Base-by-base conservation (phyloP, 2,113 vertebrate species). In the Phoxinus phoxinus region DNA sequence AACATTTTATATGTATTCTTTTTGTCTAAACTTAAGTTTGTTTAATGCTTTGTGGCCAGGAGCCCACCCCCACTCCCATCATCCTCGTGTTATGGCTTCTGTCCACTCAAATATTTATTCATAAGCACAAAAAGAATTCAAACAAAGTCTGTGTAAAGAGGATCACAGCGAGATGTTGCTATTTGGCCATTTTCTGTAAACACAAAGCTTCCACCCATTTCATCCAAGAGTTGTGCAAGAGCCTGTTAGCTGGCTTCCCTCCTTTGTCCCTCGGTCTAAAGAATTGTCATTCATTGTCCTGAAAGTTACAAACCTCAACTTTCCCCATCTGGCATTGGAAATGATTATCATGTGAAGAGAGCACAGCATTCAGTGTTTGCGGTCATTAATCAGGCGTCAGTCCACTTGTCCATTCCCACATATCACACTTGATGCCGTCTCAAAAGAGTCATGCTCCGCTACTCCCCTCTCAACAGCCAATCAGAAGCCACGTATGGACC, bases 351-450 rank as follows among this genome's bases (percentile, higher is more conserved):
- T 92, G 61, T 88, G 76, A 89, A 90, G 85, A 90, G 91, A 90
- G 88, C 74, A 30, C 84, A 53, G 87, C 88, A 88, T 91, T 91
- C 85, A 91, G 85, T 23, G 86, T 63, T 89, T 83, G 86, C 27
- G 77, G 87, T 89, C 90, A 92, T 92, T 92, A 92, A 91, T 92
- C 91, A 92, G 87, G 58, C 84, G 82, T 91, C 91, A 89, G 85
- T 88, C 87, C 81, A 32, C 84, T 82, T 75, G 65, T 76, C 83
- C 85, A 87, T 89, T 89, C 91, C 86, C 90, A 92, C 90, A 89
- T 80, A 88, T 88, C 63, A 78, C 51, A 75, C 81, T 78, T 56
- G 81, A 88, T 77, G 51, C 37, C 25, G 78, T 75, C 83, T 83
- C 75, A 83, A 87, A 86, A 78, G 73, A 79, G 67, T 37, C 56